A percentile compares a stretch with the other conserved stretches of the same genome.
Evolutionary conservation across 2,797 vertebrate species (phyloP).

Genomic region (Benthosema pterotum): DNA sequence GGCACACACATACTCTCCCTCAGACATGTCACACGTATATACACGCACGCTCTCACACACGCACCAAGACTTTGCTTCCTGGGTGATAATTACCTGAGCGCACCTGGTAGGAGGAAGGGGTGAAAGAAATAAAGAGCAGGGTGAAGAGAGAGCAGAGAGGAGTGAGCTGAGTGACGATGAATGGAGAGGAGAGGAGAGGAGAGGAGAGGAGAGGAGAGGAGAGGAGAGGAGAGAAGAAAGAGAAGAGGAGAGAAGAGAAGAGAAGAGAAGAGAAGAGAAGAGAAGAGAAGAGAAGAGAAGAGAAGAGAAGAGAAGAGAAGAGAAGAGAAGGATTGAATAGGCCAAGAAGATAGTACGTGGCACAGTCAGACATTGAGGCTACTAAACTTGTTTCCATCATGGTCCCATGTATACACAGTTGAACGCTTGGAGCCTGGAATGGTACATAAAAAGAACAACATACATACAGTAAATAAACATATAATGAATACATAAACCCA

Average conservation of each 20-base stretch:
- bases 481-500: too few species aligned
- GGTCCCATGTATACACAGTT: too few species aligned
- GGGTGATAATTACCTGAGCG: slow-evolving; percentile 54
- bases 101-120: slow-evolving; percentile 46
- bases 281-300: neutral
- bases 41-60: neutral
- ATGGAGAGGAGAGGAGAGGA: neutral
- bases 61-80: slow-evolving; percentile 45
- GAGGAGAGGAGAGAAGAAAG: neutral
- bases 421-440: too few species aligned
- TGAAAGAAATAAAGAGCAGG: neutral
- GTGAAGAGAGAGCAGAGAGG: slow-evolving; percentile 4
- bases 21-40: neutral
- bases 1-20: neutral
- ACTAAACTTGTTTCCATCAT: too few species aligned
- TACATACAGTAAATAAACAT: too few species aligned
- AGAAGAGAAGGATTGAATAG: slow-evolving; percentile 1
- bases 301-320: slow-evolving; percentile 12
- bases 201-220: neutral
- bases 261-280: slow-evolving; percentile 7
- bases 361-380: neutral
- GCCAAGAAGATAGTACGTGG: neutral
- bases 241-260: slow-evolving; percentile 11
- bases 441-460: too few species aligned
- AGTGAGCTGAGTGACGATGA: neutral